These are phyloP conservation scores for Neopipo cinnamomea DNA, from an alignment of 2,113 vertebrate genomes.

Conservation along the genomic window DNA sequence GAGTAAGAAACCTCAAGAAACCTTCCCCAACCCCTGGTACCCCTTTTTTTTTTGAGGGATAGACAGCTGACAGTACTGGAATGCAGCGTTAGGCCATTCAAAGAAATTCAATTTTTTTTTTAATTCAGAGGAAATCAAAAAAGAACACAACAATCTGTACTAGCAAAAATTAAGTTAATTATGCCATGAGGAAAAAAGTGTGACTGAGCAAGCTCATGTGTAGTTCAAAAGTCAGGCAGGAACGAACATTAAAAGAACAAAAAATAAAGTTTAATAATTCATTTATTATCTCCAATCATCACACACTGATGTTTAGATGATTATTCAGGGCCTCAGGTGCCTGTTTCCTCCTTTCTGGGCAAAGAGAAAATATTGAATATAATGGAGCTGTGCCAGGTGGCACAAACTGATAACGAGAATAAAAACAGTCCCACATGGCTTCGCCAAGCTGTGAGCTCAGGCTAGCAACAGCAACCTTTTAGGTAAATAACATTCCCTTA, in stretches of 20 bases:
- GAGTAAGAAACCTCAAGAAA: background rate
- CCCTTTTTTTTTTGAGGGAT: background rate
- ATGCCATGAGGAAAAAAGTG: background rate
- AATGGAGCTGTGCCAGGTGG: background rate
- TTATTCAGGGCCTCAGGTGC: background rate
- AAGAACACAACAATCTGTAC: background rate
- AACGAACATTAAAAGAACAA: background rate
- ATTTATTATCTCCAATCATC: background rate
- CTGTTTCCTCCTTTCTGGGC: constrained; percentile 1
- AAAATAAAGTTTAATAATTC: background rate
- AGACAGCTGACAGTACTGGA: background rate
- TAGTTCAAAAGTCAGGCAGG: background rate
- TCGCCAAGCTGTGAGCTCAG: background rate
- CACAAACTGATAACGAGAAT: background rate
- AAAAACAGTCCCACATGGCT: background rate
- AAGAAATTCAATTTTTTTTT: background rate
- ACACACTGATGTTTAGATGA: background rate
- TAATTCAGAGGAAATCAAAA: background rate
- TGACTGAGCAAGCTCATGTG: background rate
- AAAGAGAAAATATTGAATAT: background rate
- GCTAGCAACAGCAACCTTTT: background rate
- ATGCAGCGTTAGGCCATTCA: background rate
- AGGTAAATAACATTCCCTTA: background rate
- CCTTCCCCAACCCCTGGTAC: fast-evolving
- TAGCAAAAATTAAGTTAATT: background rate